These are phyloP conservation scores for Trachymyrmex cornetzi DNA, from an alignment of 1,140 invertebrate species.

Conservation along the genomic window DNA sequence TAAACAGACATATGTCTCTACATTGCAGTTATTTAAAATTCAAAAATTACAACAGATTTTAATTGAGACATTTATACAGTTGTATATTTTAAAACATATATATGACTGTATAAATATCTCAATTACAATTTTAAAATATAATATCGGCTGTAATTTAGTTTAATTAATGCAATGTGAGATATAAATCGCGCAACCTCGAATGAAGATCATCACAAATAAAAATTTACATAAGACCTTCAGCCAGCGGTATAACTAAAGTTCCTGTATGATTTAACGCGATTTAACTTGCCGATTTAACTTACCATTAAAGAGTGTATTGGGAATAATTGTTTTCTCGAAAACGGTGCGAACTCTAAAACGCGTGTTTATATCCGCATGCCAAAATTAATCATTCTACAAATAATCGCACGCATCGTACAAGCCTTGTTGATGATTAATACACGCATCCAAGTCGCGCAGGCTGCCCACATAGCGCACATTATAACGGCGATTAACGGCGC, in stretches of 20 bases:
- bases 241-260: not conserved
- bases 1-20: not conserved
- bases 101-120: not conserved
- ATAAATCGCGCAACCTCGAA: not conserved
- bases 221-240: constrained; percentile 4
- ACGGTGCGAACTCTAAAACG: constrained; percentile 1
- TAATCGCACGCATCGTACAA: constrained; percentile 26
- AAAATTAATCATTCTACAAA: constrained; percentile 44
- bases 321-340: constrained; percentile 7
- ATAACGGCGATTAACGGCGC: constrained; percentile 76
- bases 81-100: too few relatives aligned
- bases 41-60: constrained; percentile 2
- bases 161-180: constrained; percentile 10
- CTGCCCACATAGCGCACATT: constrained; percentile 42
- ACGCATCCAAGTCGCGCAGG: constrained; percentile 37
- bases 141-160: not conserved
- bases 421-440: constrained; percentile 40
- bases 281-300: not conserved
- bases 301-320: not conserved
- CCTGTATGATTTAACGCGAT: not conserved
- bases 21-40: not conserved
- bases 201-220: constrained; percentile 1
- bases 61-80: not conserved
- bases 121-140: too few relatives aligned
- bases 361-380: not conserved